Conservation (phyloP, 2,113 vertebrate species). For the Pardalotus punctatus region DNA sequence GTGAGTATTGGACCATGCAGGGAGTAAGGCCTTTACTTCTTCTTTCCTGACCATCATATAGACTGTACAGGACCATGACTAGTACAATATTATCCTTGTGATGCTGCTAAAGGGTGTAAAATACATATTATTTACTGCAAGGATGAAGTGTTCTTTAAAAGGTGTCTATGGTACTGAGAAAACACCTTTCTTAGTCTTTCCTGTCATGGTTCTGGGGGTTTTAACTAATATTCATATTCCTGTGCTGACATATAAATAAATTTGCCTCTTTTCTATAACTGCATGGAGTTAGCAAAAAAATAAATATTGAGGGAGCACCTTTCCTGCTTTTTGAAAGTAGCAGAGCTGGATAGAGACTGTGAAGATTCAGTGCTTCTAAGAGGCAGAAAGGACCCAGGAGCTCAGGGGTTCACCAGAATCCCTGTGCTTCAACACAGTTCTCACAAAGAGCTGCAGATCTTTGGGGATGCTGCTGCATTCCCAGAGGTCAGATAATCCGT, state of each 20-base stretch:
- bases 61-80: not conserved
- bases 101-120: not conserved
- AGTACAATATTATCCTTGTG: not conserved
- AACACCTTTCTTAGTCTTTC: not conserved
- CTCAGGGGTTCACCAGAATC: not conserved
- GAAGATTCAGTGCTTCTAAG: not conserved
- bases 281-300: not conserved
- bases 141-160: not conserved
- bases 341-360: not conserved
- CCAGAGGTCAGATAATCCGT: not conserved
- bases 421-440: not conserved
- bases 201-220: not conserved
- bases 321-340: not conserved
- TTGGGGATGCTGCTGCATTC: not conserved
- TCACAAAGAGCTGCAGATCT: not conserved
- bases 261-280: not conserved
- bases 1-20: not conserved
- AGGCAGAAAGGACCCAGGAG: not conserved
- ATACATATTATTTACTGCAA: not conserved
- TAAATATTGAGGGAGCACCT: not conserved
- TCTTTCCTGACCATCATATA: not conserved
- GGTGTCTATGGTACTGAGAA: not conserved
- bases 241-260: not conserved
- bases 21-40: not conserved
- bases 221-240: not conserved